Evolutionary conservation across 2,113 vertebrate species (phyloP), one percentile per base, ranked within the genome.

Genomic region (Microtus ochrogaster): DNA sequence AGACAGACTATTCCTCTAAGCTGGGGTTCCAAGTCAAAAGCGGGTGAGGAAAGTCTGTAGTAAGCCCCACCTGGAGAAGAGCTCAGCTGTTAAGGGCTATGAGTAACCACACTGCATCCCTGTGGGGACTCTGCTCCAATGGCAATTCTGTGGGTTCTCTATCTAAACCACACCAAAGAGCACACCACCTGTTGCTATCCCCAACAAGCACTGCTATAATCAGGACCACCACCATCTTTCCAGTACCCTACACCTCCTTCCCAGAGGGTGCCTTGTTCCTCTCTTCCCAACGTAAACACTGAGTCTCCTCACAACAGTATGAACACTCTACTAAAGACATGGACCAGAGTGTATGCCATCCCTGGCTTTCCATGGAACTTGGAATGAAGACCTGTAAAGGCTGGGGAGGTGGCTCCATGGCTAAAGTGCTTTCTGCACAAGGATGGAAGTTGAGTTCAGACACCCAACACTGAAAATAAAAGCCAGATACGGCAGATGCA

Each of bases 1-100:
- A 91, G 85, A 82, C 26, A 70, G 52, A 24, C 17, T 79, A 49
- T 87, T 91, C 89, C 33, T 73, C 55, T 30, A 95, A 77, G 65
- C 44, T 88, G 28, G 84, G 44, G 6, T 66, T 94, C 86, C 28
- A 5, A 5, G 33, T 92, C 70, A 49, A 85, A 87, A 88, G 8
- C 78, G 2, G 47, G 83, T 36, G n/a, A 78, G 28, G 16, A 49
- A 58, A 55, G 79, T 49, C 61, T 47, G 5, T 58, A 78, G 66
- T 13, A 65, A 74, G 36, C 10, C 5, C 0, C 5, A 33, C 63
- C 1, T 1, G 44, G 21, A 90, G 8, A 63, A 17, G 19, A 73
- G 7, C 1, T 7, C 2, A 66, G 39, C 44, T 72, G 4, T 9
- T 66, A 7, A 41, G 47, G 41, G 74, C n/a, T 13, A 41, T 5